phyloP scores from a whole-genome alignment of 2,113 vertebrate species.

The Alces alces region DNA sequence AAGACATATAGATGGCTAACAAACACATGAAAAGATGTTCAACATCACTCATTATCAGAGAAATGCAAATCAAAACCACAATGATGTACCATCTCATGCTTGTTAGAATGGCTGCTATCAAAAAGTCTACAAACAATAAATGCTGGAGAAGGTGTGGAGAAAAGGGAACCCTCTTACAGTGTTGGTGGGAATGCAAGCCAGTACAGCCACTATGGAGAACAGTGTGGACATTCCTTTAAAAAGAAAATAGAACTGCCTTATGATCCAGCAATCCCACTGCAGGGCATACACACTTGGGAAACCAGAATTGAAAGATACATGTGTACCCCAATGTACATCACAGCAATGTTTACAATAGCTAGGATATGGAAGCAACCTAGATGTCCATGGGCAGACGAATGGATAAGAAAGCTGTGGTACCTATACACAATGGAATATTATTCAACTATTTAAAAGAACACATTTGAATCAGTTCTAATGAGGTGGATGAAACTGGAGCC shows the following conservation, averaged over 20 bases:
- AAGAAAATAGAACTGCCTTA: not conserved
- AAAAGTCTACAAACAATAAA: not conserved
- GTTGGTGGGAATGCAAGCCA: not conserved
- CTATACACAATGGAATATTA: not conserved
- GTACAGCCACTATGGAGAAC: not conserved
- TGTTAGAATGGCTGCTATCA: not conserved
- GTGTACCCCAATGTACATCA: accelerated
- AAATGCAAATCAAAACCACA: not conserved
- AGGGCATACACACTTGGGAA: not conserved
- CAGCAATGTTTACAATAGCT: not conserved
- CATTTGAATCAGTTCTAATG: not conserved
- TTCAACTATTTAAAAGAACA: not conserved
- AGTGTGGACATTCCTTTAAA: not conserved
- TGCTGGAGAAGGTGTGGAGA: not conserved
- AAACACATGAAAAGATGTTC: not conserved
- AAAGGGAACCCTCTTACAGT: not conserved
- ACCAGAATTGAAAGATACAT: not conserved
- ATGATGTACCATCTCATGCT: not conserved
- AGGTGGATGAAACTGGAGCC: not conserved
- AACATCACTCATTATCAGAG: not conserved
- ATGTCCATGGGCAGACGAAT: accelerated
- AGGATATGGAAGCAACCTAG: not conserved
- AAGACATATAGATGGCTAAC: not conserved
- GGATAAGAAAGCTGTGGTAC: not conserved
- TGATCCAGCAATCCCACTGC: not conserved